A percentile compares a stretch with the other conserved stretches of the same genome.
Conservation (phyloP, 2,888 invertebrate species). For the Caenorhabditis japonica region DNA sequence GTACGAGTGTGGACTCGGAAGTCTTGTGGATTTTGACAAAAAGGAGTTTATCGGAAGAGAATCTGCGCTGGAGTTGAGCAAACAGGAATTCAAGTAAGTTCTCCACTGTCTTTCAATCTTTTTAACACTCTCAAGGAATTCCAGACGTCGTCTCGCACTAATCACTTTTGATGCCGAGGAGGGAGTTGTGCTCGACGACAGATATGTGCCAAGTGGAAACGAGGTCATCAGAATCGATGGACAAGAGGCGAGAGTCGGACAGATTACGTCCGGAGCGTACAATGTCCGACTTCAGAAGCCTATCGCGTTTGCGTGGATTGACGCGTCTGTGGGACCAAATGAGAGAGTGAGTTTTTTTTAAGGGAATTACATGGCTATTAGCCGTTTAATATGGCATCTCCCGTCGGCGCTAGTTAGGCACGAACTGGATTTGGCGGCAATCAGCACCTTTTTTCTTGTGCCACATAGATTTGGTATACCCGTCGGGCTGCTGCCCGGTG, state of each 20-base stretch:
- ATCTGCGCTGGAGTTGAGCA: slow-evolving; percentile 77
- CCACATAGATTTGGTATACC: too few species aligned
- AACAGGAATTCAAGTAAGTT: slow-evolving; percentile 61
- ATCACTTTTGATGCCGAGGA: slow-evolving; percentile 62
- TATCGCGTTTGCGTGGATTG: slow-evolving; percentile 79
- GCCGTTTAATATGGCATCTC: too few species aligned
- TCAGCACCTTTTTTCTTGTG: too few species aligned
- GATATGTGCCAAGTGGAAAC: slow-evolving; percentile 57
- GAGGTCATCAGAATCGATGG: slow-evolving; percentile 65
- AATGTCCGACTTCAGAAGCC: slow-evolving; percentile 77
- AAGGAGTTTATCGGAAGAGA: slow-evolving; percentile 69
- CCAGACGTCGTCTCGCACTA: slow-evolving; percentile 58
- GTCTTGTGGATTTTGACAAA: slow-evolving; percentile 58
- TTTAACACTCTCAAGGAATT: slow-evolving; percentile 29
- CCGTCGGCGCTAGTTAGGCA: too few species aligned
- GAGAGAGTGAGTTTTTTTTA: slow-evolving; percentile 53
- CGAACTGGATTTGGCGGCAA: too few species aligned
- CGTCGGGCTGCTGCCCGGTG: too few species aligned
- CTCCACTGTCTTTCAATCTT: too few species aligned
- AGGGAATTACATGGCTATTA: too few species aligned
- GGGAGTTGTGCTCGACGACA: slow-evolving; percentile 48
- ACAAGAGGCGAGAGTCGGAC: slow-evolving; percentile 77
- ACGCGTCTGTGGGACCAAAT: slow-evolving; percentile 62
- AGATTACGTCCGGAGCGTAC: slow-evolving; percentile 79
- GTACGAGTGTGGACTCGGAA: slow-evolving; percentile 78